These are phyloP conservation scores for Polyommatus icarus DNA, from an alignment of 2,888 invertebrate species.

Conservation along the genomic window DNA sequence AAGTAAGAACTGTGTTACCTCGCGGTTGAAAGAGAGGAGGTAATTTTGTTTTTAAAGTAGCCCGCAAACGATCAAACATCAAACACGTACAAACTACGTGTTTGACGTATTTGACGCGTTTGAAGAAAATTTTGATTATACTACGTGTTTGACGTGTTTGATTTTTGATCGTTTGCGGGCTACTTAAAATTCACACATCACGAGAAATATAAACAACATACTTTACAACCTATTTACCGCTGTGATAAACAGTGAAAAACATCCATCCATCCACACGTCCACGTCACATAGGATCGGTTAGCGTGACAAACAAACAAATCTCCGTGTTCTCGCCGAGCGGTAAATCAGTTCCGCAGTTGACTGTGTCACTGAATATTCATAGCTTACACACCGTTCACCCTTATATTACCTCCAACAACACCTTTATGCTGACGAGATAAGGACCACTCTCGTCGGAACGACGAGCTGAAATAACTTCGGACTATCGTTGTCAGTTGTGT, in stretches of 20 bases:
- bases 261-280: neutral
- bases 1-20: too few species aligned
- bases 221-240: too few species aligned
- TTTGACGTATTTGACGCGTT: too few species aligned
- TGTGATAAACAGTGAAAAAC: neutral
- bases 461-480: neutral
- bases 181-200: too few species aligned
- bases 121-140: too few species aligned
- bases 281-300: neutral
- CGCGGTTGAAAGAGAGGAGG: too few species aligned
- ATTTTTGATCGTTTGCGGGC: too few species aligned
- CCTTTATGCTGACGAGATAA: neutral
- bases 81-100: too few species aligned
- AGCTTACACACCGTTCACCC: neutral
- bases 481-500: neutral
- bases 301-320: constrained; percentile 7
- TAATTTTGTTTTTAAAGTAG: too few species aligned
- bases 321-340: neutral
- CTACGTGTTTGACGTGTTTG: too few species aligned
- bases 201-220: too few species aligned
- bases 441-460: neutral
- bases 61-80: too few species aligned
- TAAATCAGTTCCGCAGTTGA: constrained; percentile 18
- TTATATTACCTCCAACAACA: neutral
- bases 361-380: constrained; percentile 14